Percentiles rank a stretch among this genome's conserved stretches.
Evolutionary conservation across 2,888 invertebrate species (phyloP).

Genomic region (Drosophila borealis): DNA sequence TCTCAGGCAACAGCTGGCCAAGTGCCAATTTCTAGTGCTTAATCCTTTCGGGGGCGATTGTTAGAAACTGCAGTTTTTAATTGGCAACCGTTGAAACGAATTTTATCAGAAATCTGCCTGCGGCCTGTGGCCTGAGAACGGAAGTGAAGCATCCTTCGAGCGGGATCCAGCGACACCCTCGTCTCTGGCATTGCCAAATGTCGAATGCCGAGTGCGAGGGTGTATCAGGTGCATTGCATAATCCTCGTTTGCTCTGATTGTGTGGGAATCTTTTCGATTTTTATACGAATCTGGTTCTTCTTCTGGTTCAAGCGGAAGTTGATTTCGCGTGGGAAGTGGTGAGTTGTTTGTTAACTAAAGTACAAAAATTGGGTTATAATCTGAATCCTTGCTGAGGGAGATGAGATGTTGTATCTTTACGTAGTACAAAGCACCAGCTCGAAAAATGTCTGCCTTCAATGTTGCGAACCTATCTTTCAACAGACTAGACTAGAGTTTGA

Average conservation of each 20-base stretch:
- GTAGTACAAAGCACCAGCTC: too few species aligned
- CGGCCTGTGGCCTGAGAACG: slow-evolving; percentile 41
- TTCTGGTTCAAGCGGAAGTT: slow-evolving; percentile 52
- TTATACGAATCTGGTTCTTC: slow-evolving; percentile 7
- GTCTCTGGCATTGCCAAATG: slow-evolving; percentile 24
- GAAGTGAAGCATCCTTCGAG: slow-evolving; percentile 41
- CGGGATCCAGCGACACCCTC: slow-evolving; percentile 38
- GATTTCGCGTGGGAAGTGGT: slow-evolving; percentile 32
- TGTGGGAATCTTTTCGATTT: slow-evolving; percentile 56
- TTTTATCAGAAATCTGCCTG: slow-evolving; percentile 32
- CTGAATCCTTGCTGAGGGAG: too few species aligned
- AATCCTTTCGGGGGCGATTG: slow-evolving; percentile 64
- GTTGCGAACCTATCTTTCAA: too few species aligned
- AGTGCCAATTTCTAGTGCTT: slow-evolving; percentile 45
- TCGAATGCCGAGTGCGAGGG: slow-evolving; percentile 47
- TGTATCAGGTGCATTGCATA: slow-evolving; percentile 75
- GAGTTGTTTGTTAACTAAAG: neutral
- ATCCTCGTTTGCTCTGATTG: slow-evolving; percentile 39
- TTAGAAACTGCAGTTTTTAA: slow-evolving; percentile 62
- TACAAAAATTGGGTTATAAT: too few species aligned
- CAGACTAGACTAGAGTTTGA: too few species aligned
- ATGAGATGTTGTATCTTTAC: too few species aligned
- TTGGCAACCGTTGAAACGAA: slow-evolving; percentile 48
- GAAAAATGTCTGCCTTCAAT: too few species aligned
- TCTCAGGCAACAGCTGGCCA: slow-evolving; percentile 48